phyloP scores from a whole-genome alignment of 2,888 invertebrate genomes.

The Cetonia aurata region DNA sequence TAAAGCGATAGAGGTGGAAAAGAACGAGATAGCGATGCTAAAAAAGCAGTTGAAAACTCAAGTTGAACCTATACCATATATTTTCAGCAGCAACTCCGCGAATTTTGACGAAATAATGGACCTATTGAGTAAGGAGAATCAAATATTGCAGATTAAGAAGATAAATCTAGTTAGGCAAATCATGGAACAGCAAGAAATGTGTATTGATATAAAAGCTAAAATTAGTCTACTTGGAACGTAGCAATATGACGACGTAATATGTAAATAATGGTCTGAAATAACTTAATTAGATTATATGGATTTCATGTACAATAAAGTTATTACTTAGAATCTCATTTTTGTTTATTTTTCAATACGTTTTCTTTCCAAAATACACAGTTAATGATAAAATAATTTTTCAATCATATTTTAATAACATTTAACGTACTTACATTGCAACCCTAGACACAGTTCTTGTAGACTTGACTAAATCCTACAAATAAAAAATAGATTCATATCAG shows the following conservation, averaged over 20 bases:
- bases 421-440: no score
- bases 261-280: neutral
- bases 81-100: conserved; percentile 50
- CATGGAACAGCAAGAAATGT: conserved; percentile 65
- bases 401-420: no score
- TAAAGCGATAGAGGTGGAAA: conserved; percentile 79
- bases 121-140: conserved; percentile 64
- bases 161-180: conserved; percentile 65
- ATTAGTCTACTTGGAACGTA: conserved; percentile 36
- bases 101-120: conserved; percentile 63
- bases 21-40: conserved; percentile 73
- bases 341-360: no score
- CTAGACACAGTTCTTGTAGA: no score
- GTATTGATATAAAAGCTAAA: conserved; percentile 63
- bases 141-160: conserved; percentile 66
- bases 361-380: no score
- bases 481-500: no score
- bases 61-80: conserved; percentile 20
- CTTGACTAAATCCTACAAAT: no score
- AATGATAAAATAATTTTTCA: no score
- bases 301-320: conserved; percentile 11
- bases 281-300: neutral
- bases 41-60: conserved; percentile 51
- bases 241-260: conserved; percentile 1
- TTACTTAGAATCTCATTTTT: neutral